Evolutionary conservation across 2,888 invertebrate species (phyloP).

Genomic region (Yponomeuta malinellus): DNA sequence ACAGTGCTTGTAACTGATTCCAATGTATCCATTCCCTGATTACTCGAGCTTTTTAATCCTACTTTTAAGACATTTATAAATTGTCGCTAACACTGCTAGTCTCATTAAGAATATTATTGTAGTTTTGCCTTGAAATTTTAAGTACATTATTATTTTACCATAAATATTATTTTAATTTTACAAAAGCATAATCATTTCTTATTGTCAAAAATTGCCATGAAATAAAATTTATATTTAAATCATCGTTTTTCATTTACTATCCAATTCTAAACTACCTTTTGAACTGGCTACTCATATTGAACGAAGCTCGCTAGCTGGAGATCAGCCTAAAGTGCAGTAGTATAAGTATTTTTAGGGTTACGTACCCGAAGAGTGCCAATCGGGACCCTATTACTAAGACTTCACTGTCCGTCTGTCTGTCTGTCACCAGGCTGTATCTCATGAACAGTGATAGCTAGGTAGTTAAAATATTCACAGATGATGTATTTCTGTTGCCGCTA

Average conservation of each 20-base stretch:
- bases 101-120: conserved; percentile 37
- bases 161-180: conserved; percentile 5
- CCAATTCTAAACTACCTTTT: background rate
- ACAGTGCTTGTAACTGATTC: conserved; percentile 23
- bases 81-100: conserved; percentile 55
- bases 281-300: too few species aligned
- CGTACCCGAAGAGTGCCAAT: too few species aligned
- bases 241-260: background rate
- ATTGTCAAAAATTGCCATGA: conserved; percentile 65
- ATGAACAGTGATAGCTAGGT: too few species aligned
- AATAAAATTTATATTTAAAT: conserved; percentile 42
- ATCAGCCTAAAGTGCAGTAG: too few species aligned
- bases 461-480: too few species aligned
- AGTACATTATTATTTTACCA: background rate
- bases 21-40: conserved; percentile 39
- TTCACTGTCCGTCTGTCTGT: too few species aligned
- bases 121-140: conserved; percentile 23
- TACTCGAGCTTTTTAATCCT: conserved; percentile 34
- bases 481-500: too few species aligned
- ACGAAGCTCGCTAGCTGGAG: too few species aligned
- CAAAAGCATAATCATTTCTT: conserved; percentile 24
- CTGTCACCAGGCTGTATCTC: too few species aligned
- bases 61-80: conserved; percentile 26
- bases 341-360: too few species aligned
- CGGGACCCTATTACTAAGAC: too few species aligned